Base-by-base conservation (phyloP, 2,888 invertebrate genomes). In the Macrosoma leucophasiata region DNA sequence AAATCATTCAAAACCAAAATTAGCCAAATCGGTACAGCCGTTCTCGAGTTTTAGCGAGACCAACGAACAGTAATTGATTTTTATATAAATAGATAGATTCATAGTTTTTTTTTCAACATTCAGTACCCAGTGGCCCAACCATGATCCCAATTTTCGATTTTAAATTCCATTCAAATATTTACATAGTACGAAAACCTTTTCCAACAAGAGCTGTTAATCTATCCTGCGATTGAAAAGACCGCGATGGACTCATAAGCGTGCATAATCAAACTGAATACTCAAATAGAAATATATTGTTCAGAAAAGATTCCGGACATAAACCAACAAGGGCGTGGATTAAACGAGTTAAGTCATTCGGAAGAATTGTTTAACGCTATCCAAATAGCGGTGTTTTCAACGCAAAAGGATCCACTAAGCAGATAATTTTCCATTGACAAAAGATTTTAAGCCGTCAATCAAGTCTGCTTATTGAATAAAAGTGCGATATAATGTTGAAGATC, bases 301-400 rank as follows among this genome's bases (percentile, higher is more conserved):
- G 52, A 55, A 51, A 58, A 57, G 56, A 62, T 52, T 55, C 62
- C 62, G 62, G 58, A 62, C 65, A 58, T 63, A 55, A 59, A 56
- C 50, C 62, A 61, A 71, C 68, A 72, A 70, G 72, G 67, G 71
- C 52, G 59, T 47, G 63, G 66, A 72, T 76, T 73, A 71, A 64
- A 55, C 51, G 52, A 55, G 69, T 47, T 58, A 58, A 79, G 70
- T 79, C 82, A 63, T 48, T 76, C 69, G 81, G 78, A 82, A 82
- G 70, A 75, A 79, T 79, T 79, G 74, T 78, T 81, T 82, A 79
- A 76, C 82, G 72, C 81, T 79, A 70, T 62, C 78, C 77, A 82
- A 82, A 82, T 71, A 82, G 69, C 75, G 76, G 71, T 65, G 64
- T 64, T 63, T 57, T 59, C 48, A 54, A 61, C 61, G 51, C 65